Conservation (phyloP, 1,140 invertebrate genomes). For the Brachionus plicatilis region DNA sequence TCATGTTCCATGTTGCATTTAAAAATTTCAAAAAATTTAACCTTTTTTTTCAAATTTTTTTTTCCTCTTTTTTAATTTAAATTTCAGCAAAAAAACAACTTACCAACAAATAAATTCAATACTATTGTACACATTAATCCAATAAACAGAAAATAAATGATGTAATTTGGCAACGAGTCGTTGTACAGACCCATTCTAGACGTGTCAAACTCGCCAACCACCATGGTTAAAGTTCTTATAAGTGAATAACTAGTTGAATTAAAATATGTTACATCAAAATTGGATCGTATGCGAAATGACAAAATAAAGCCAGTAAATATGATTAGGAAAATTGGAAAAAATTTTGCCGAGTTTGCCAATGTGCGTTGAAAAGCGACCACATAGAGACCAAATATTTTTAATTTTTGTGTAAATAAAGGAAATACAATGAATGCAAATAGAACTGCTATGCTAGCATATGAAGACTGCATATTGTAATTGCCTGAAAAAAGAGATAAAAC, state of each 20-base stretch:
- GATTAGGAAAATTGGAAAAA: conserved; percentile 36
- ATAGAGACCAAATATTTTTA: conserved; percentile 28
- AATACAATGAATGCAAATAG: conserved; percentile 36
- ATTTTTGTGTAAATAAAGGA: conserved; percentile 39
- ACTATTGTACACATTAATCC: conserved; percentile 22
- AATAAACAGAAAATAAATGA: conserved; percentile 38
- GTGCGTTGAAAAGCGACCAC: conserved; percentile 24
- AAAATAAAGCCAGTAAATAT: conserved; percentile 31
- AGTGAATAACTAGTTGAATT: conserved; percentile 26
- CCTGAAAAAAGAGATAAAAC: background rate
- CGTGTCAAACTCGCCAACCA: conserved; percentile 22
- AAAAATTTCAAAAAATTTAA: background rate
- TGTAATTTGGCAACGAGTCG: conserved; percentile 22
- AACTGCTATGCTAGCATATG: conserved; percentile 27
- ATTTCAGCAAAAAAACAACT: background rate
- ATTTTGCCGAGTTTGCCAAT: conserved; percentile 36
- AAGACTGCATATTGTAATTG: conserved; percentile 10
- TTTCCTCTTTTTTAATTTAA: too few relatives aligned
- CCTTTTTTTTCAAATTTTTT: background rate
- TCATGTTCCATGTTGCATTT: too few relatives aligned
- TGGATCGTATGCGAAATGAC: conserved; percentile 34
- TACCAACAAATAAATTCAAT: conserved; percentile 33
- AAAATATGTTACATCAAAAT: conserved; percentile 35
- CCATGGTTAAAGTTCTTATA: conserved; percentile 28
- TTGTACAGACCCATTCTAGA: background rate